A percentile compares a stretch with the other conserved stretches of the same genome.
These are phyloP conservation scores for Campoplex nolae DNA, from an alignment of 2,888 invertebrate species.

Conservation along the genomic window DNA sequence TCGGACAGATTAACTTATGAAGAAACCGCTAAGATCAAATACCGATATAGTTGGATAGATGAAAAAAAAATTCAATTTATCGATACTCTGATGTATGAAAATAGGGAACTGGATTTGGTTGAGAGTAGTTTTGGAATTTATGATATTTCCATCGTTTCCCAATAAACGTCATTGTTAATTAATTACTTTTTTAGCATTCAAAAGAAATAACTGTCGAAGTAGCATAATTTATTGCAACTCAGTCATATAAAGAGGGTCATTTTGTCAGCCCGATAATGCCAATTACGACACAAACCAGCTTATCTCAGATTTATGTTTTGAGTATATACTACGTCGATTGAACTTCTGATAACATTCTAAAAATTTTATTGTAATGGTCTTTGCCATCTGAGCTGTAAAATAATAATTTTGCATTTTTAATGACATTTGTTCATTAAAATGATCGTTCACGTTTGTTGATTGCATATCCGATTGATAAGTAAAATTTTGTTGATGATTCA, in stretches of 20 bases:
- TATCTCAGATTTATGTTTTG: conserved; percentile 1
- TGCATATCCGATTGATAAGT: background rate
- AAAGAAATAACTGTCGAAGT: background rate
- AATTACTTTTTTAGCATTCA: background rate
- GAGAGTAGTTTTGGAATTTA: no score
- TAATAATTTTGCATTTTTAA: no score
- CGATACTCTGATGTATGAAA: background rate
- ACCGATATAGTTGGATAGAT: background rate
- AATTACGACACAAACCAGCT: background rate
- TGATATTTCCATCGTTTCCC: no score
- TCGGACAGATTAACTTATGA: background rate
- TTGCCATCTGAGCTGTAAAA: no score
- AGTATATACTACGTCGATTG: background rate
- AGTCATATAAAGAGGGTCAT: background rate
- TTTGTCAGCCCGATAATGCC: background rate
- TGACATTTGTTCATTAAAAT: background rate
- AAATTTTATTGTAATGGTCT: background rate
- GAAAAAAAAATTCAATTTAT: background rate
- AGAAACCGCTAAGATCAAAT: background rate
- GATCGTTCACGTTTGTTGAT: background rate
- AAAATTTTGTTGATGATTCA: background rate
- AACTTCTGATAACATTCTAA: no score
- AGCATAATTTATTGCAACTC: background rate
- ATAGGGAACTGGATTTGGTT: background rate
- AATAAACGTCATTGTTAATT: background rate